Base-by-base conservation (phyloP, 2,888 invertebrate genomes). In the Diadegma fenestrale region DNA sequence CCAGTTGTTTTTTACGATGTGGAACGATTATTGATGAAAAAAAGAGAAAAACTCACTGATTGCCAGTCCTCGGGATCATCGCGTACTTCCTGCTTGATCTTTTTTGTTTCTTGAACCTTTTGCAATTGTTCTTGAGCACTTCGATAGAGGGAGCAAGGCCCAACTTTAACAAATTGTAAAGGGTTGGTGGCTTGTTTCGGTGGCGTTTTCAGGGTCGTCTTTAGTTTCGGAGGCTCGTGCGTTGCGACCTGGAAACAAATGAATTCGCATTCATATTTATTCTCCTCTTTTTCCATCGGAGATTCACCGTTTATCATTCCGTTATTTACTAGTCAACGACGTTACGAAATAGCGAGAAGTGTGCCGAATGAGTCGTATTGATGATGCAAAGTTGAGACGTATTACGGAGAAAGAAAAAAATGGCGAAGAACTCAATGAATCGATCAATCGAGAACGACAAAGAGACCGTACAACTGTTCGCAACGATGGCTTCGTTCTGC, bases 61-160 rank as follows among this genome's bases (percentile, higher is more conserved):
- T 98, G 98, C 98, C 98, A 98, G 93, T 98, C 98, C 94, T 98
- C 98, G 88, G 97, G 97, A 90, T 97, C 97, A 93, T 98, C 97
- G 90, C 97, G 96, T 84, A 96, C 95, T 86, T 97, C 96, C 90
- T 97, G 97, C 92, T 97, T 97, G 77, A 97, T 96, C 90, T 97
- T 96, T 94, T 97, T 97, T 81, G 98, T 97, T 93, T 98, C 97
- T 94, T 98, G 97, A 69, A 97, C 97, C 91, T 97, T 96, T 90
- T 97, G 96, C 85, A 98, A 95, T 94, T 98, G 98, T 92, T 98
- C 97, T 90, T 97, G 96, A 43, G 98, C 98, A 86, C 97, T 96
- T 92, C 97, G 97, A 94, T 97, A 97, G 79, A 98, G 95, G 91
- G 97, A 97, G 90, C 97, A 97, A n/a, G 98, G 97, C 64, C 97